Evolutionary conservation across 35 echinoderm and acorn worm species (phyloP).

Genomic region (Patiria miniata): DNA sequence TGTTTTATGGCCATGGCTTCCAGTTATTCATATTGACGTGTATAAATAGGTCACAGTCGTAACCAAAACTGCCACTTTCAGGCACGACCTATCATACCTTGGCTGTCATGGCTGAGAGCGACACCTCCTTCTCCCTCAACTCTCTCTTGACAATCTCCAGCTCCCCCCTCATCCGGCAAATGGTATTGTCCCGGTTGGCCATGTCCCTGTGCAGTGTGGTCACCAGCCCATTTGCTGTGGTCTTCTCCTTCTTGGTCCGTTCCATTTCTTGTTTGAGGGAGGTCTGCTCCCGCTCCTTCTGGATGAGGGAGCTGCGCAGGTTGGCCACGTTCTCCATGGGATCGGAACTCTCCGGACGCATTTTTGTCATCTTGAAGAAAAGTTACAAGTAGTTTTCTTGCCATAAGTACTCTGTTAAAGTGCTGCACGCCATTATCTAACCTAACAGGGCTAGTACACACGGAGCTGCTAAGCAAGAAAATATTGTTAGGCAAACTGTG

Average conservation of each 20-base stretch:
- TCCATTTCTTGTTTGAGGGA: conserved; percentile 85
- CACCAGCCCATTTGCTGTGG: conserved; percentile 65
- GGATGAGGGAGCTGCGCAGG: conserved; percentile 75
- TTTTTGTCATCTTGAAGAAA: conserved; percentile 84
- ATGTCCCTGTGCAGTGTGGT: conserved; percentile 94
- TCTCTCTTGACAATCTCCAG: conserved; percentile 74
- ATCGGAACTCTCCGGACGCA: conserved; percentile 86
- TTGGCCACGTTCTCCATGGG: conserved; percentile 89
- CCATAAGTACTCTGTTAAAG: no score
- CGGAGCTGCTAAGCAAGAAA: no score
- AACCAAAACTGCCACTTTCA: no score
- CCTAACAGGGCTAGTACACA: no score
- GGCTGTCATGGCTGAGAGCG: conserved; percentile 85
- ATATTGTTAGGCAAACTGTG: no score
- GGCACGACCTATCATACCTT: no score
- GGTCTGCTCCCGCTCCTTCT: conserved; percentile 73
- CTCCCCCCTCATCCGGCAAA: conserved; percentile 79
- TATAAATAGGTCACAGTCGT: no score
- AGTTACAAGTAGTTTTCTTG: no score
- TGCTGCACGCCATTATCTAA: no score
- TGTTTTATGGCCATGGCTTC: no score
- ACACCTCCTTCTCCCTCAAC: conserved; percentile 89
- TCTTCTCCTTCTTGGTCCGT: conserved; percentile 75
- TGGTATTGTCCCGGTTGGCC: conserved; percentile 66
- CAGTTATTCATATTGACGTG: no score